phyloP scores from a whole-genome alignment of 2,113 vertebrate genomes.

The Agelaius phoeniceus region DNA sequence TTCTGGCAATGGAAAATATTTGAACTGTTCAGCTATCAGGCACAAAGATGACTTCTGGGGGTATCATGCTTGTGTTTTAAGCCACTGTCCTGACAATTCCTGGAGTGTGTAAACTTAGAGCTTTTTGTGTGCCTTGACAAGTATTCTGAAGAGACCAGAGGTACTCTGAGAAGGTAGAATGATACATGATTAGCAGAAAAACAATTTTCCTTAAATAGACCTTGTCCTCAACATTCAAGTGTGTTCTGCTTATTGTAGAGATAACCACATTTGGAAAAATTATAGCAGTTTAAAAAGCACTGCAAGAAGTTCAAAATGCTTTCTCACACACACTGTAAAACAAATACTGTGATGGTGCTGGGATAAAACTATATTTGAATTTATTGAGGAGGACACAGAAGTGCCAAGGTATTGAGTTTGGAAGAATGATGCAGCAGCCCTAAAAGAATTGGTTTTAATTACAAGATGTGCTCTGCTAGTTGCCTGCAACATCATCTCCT shows the following conservation, averaged over 20 bases:
- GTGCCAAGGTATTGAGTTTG: background rate
- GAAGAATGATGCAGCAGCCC: background rate
- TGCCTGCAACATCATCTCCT: background rate
- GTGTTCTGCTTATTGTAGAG: background rate
- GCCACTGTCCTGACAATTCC: background rate
- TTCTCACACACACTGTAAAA: background rate
- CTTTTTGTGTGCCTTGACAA: conserved; percentile 4
- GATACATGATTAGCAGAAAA: background rate
- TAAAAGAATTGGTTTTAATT: background rate
- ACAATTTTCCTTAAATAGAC: background rate
- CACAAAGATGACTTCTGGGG: conserved; percentile 16
- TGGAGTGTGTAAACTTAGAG: background rate
- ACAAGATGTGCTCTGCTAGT: background rate
- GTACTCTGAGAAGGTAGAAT: conserved; percentile 6
- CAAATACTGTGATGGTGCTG: background rate
- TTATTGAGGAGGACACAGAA: background rate
- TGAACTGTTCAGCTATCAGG: conserved; percentile 40
- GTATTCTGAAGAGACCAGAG: conserved; percentile 5
- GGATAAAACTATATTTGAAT: background rate
- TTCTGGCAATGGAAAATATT: conserved; percentile 69
- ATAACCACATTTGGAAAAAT: background rate
- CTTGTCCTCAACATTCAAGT: rapidly evolving
- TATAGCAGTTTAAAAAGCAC: background rate
- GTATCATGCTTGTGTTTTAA: background rate
- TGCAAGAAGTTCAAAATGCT: background rate